Evolutionary conservation across 2,888 invertebrate genomes (phyloP).

Genomic region (Lepidocyrtoides sp.): DNA sequence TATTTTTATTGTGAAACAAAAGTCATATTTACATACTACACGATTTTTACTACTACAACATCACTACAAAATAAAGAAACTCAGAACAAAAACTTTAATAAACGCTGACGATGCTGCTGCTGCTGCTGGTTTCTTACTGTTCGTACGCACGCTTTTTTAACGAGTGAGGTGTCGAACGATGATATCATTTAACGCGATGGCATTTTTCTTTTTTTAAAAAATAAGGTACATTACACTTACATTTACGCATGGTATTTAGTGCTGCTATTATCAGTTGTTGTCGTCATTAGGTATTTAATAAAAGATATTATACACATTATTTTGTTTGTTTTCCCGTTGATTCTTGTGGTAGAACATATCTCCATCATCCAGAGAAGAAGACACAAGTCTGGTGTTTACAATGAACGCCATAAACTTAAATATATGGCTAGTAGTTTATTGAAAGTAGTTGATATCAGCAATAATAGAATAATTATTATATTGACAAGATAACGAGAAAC

Average conservation of each 20-base stretch:
- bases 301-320: constrained; percentile 15
- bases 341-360: not conserved
- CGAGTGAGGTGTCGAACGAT: constrained; percentile 28
- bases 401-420: not conserved
- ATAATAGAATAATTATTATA: not conserved
- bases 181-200: constrained; percentile 11
- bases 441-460: not conserved
- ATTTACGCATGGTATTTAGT: not conserved
- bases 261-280: constrained; percentile 2
- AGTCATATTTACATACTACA: constrained; percentile 42
- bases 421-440: not conserved
- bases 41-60: constrained; percentile 29
- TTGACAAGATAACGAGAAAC: not conserved
- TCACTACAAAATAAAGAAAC: constrained; percentile 53
- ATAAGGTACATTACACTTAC: constrained; percentile 60
- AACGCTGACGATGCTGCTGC: not conserved
- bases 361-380: not conserved
- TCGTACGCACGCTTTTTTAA: constrained; percentile 11
- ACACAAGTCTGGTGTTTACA: not conserved
- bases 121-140: not conserved
- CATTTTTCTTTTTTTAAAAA: not conserved
- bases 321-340: not conserved
- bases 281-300: too few relatives aligned
- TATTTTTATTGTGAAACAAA: constrained; percentile 36
- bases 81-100: constrained; percentile 30